Percentiles rank a stretch among this genome's conserved stretches.
These are phyloP conservation scores for Dicranocentrus wangi DNA, from an alignment of 2,888 invertebrate genomes.

Conservation along the genomic window DNA sequence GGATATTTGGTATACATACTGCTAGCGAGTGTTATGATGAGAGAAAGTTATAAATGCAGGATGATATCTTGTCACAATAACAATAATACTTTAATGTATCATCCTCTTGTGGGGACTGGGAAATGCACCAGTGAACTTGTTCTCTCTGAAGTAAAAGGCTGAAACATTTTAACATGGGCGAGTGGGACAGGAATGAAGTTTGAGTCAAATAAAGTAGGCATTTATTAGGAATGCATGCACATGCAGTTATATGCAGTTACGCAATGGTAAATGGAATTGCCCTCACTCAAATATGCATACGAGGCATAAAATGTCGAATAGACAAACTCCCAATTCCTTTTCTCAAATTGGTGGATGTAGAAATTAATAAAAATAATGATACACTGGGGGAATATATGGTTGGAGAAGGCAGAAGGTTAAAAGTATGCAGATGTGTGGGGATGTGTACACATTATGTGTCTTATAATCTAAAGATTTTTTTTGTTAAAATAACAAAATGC, in stretches of 20 bases:
- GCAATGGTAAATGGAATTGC: too few relatives aligned
- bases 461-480: not conserved
- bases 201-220: too few relatives aligned
- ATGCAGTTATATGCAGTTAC: too few relatives aligned
- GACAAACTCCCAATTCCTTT: constrained; percentile 2
- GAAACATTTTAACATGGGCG: too few relatives aligned
- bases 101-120: constrained; percentile 22
- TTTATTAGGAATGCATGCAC: too few relatives aligned
- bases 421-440: too few relatives aligned
- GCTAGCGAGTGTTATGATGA: too few relatives aligned
- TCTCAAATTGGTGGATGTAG: constrained; percentile 41
- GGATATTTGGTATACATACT: not conserved
- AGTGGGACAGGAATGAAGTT: too few relatives aligned
- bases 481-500: constrained; percentile 50
- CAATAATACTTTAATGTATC: constrained; percentile 36
- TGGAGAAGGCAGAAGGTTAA: not conserved
- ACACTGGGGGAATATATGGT: constrained; percentile 36
- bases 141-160: not conserved
- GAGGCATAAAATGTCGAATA: constrained; percentile 11
- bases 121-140: not conserved
- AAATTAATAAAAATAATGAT: constrained; percentile 61
- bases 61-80: constrained; percentile 54
- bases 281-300: constrained; percentile 10
- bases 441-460: not conserved
- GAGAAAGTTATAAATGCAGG: constrained; percentile 20